Base-by-base conservation (phyloP, 2,888 invertebrate genomes). In the Amorpha juglandis region DNA sequence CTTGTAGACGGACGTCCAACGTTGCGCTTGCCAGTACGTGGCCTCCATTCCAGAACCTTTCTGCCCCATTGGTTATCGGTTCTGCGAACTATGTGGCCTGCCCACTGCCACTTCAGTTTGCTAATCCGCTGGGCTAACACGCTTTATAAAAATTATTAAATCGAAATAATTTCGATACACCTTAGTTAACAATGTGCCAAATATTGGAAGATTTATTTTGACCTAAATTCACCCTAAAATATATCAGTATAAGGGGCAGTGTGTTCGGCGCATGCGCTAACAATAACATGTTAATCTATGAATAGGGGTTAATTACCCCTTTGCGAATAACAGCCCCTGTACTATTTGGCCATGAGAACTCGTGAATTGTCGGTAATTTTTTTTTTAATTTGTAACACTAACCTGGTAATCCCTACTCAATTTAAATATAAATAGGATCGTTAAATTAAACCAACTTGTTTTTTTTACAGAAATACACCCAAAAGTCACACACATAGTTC, bases 221-320 rank as follows among this genome's bases (percentile, higher is more conserved):
- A 58, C 58, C 58, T 38, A 19, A 16, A 19, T 58, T 7, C 42
- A 38, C 14, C 16, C 19, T 65, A 69, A 69, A 75, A 73, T 70
- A 68, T 45, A 6, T 67, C 45, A 63, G 67, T 65, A 69, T 33
- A 45, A 62, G 38, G 45, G 52, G 51, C 21, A 14, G 33, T 52
- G 38, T 50, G 58, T 38, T 52, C 70, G 72, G 64, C 75, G 74
- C 78, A 75, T 71, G 77, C 82, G 79, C 81, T 79, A 83, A 84
- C 87, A 88, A 86, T 83, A 72, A 69, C 65, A 68, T 70, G 68
- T 71, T 73, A 58, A 74, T 68, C 55, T 69, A 69, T 66, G 69
- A 78, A 79, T 79, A 78, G 78, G 82, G 81, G 73, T 74, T 70
- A 68, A 72, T 79, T 78, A 85, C 85, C 86, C 87, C 79, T 82